A percentile compares a stretch with the other conserved stretches of the same genome.
These are phyloP conservation scores for Caretta caretta DNA, from an alignment of 2,113 vertebrate genomes.

Conservation along the genomic window DNA sequence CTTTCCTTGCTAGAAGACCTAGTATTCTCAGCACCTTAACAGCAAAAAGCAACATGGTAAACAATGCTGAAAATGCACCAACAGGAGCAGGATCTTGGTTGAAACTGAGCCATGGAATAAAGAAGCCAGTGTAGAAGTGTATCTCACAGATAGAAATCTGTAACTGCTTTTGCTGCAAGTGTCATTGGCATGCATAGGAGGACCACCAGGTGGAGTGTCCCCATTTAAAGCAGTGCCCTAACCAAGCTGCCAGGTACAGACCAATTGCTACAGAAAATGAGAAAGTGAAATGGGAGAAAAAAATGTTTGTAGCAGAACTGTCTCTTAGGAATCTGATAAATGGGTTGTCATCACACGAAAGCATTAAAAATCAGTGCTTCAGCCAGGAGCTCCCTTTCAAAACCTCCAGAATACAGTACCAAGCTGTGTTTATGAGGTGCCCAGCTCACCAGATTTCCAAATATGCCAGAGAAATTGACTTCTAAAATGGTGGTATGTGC, in stretches of 20 bases:
- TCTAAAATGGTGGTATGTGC: rapidly evolving
- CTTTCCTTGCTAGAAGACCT: not conserved
- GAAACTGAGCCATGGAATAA: not conserved
- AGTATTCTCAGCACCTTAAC: not conserved
- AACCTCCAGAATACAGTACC: not conserved
- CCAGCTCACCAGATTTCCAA: not conserved
- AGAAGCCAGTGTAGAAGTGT: not conserved
- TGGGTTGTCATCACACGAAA: not conserved
- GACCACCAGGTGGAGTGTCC: not conserved
- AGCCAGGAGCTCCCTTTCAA: not conserved
- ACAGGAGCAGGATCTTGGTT: not conserved
- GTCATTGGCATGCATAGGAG: not conserved
- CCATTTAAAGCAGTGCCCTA: not conserved
- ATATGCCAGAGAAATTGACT: not conserved
- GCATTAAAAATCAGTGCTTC: not conserved
- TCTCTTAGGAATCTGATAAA: not conserved
- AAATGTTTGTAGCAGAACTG: not conserved
- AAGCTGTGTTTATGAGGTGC: rapidly evolving
- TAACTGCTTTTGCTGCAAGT: not conserved
- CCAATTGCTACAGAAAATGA: not conserved
- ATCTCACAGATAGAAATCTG: not conserved
- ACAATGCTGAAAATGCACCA: not conserved
- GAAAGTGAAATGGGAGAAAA: not conserved
- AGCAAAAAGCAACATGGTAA: rapidly evolving
- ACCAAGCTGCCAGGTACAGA: not conserved